Conservation (phyloP, 2,888 invertebrate genomes). For the Harpagoxenus sublaevis region DNA sequence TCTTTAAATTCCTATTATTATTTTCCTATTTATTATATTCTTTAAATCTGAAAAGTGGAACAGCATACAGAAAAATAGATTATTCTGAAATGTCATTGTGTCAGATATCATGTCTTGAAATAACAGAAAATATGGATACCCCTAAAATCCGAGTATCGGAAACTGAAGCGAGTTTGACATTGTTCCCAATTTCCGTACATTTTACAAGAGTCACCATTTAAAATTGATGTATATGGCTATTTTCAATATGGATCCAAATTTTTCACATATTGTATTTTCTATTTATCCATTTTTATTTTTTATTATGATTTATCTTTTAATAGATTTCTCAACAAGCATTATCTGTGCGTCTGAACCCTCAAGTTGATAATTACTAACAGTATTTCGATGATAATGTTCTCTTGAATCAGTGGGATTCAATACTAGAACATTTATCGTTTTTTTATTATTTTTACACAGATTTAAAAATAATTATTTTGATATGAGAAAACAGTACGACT, state of each 20-base stretch:
- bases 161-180: neutral
- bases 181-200: neutral
- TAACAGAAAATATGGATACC: neutral
- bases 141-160: constrained; percentile 12
- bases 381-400: neutral
- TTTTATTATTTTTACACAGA: neutral
- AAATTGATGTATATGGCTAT: constrained; percentile 1
- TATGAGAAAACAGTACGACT: neutral
- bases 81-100: constrained; percentile 16
- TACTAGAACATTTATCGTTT: neutral
- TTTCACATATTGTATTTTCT: neutral
- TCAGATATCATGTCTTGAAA: constrained; percentile 7
- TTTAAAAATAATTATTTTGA: neutral
- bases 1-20: too few species aligned
- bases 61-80: neutral
- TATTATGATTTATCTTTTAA: neutral
- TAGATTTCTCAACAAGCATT: neutral
- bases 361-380: neutral
- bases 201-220: neutral
- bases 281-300: neutral
- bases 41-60: neutral
- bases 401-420: neutral
- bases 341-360: neutral
- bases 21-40: too few species aligned
- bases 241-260: neutral